Percentiles rank a stretch among this genome's conserved stretches.
These are phyloP conservation scores for Leuciscus idus DNA, from an alignment of 2,113 vertebrate genomes.

Conservation along the genomic window DNA sequence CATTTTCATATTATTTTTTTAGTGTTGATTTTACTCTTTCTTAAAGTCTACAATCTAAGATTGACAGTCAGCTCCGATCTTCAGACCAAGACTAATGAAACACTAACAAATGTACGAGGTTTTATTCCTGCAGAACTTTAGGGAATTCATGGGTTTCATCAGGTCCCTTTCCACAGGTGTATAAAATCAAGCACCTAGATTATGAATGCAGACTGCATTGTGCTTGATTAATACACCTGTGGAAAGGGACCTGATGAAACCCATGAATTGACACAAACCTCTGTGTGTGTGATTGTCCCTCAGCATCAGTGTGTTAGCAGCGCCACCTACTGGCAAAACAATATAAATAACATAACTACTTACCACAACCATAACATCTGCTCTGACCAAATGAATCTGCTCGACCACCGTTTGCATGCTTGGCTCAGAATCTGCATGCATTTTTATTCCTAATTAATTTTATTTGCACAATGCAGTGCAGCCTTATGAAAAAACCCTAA, in stretches of 20 bases:
- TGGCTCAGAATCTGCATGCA: neutral
- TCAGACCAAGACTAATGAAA: neutral
- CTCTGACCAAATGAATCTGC: neutral
- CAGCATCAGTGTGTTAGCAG: neutral
- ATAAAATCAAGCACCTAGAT: too few relatives aligned
- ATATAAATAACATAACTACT: neutral
- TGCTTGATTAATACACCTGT: too few relatives aligned
- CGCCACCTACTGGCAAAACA: neutral
- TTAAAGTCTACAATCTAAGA: neutral
- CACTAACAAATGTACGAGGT: neutral
- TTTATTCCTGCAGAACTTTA: neutral
- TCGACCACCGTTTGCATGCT: neutral
- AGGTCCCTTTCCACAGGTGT: too few relatives aligned
- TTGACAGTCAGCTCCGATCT: neutral
- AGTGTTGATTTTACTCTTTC: neutral
- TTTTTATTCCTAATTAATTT: neutral
- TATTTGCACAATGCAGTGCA: neutral
- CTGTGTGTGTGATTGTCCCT: neutral
- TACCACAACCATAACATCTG: neutral
- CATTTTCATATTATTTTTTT: too few relatives aligned
- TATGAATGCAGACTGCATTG: too few relatives aligned
- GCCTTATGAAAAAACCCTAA: slow-evolving; percentile 62
- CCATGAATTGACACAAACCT: neutral
- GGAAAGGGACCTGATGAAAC: too few relatives aligned
- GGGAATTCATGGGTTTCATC: too few relatives aligned